Evolutionary conservation across 2,888 invertebrate species (phyloP).

Genomic region (Hirtodrosophila confusa): DNA sequence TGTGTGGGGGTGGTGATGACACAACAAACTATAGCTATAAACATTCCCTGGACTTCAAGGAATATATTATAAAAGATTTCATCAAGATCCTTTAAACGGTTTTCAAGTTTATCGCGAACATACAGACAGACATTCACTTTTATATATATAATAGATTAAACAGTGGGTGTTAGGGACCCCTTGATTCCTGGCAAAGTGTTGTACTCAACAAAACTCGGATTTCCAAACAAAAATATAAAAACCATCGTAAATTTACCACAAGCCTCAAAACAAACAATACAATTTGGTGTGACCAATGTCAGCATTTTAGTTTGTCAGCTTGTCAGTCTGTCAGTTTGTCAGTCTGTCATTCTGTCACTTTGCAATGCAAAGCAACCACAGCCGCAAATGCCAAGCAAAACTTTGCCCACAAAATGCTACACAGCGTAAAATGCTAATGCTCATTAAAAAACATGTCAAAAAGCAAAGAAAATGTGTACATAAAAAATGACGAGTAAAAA

Average conservation of each 20-base stretch:
- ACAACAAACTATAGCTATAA: no score
- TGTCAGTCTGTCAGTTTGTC: conserved; percentile 8
- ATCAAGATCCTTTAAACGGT: no score
- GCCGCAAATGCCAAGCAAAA: conserved; percentile 32
- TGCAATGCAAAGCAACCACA: conserved; percentile 28
- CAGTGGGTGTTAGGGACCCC: no score
- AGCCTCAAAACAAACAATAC: conserved; percentile 3
- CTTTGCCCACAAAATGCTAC: conserved; percentile 19
- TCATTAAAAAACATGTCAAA: conserved; percentile 68
- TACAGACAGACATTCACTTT: no score
- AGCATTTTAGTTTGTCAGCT: conserved; percentile 10
- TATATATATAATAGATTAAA: no score
- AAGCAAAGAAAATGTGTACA: conserved; percentile 14
- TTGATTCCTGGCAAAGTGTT: no score
- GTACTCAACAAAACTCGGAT: no score
- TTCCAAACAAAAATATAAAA: no score
- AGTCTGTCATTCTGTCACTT: conserved; percentile 29
- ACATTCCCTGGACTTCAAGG: no score
- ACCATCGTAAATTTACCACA: background rate
- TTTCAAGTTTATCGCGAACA: no score
- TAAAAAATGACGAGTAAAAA: conserved; percentile 31
- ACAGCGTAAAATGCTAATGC: conserved; percentile 53
- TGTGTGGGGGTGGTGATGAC: no score
- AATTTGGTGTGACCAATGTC: conserved; percentile 13
- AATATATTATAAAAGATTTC: no score